These are phyloP conservation scores for Lynx canadensis DNA, from an alignment of 2,113 vertebrate genomes.

Conservation along the genomic window DNA sequence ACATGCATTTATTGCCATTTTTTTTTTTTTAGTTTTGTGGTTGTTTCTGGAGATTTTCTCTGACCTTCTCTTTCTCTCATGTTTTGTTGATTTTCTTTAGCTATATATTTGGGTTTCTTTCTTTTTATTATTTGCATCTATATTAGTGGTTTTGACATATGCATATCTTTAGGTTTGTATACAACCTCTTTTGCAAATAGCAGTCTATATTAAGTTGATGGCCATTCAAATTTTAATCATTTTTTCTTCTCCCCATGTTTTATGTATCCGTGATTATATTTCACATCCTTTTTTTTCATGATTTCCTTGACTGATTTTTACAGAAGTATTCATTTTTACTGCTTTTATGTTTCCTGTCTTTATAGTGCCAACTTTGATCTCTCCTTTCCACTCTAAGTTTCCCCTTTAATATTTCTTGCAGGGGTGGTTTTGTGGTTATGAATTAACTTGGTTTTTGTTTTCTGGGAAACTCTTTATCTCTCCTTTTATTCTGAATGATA, in stretches of 20 bases:
- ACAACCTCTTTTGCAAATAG: not conserved
- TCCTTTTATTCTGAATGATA: not conserved
- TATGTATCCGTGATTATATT: not conserved
- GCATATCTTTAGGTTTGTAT: not conserved
- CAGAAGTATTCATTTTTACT: not conserved
- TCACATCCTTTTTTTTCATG: not conserved
- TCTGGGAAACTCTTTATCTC: not conserved
- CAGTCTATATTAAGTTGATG: not conserved
- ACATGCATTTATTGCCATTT: not conserved
- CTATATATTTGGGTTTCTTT: not conserved
- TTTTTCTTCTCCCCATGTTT: not conserved
- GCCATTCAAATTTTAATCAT: not conserved
- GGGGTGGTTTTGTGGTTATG: not conserved
- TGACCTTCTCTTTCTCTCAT: not conserved
- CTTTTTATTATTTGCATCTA: not conserved
- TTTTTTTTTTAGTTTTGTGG: not conserved
- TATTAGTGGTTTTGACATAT: not conserved
- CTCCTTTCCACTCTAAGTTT: not conserved
- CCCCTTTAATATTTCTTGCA: not conserved
- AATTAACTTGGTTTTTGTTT: not conserved
- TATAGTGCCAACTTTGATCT: not conserved
- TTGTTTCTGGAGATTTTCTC: not conserved
- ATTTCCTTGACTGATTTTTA: not conserved
- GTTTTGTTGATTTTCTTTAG: not conserved
- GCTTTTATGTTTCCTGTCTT: not conserved